A percentile compares a stretch with the other conserved stretches of the same genome.
Conservation (phyloP, 2,888 invertebrate genomes). For the Alentia gelatinosa region DNA sequence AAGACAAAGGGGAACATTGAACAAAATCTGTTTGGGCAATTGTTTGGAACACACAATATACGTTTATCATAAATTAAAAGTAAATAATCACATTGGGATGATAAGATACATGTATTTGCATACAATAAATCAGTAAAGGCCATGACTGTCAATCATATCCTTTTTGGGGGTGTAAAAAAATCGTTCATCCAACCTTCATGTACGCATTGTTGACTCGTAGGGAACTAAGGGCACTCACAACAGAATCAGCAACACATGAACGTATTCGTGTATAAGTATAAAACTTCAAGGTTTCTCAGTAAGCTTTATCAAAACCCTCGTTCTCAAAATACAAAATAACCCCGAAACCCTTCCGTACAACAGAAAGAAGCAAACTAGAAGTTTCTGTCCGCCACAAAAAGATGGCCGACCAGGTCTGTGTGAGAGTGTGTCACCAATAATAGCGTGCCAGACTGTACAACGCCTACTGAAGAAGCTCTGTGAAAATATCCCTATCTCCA, state of each 20-base stretch:
- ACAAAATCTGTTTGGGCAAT: constrained; percentile 12
- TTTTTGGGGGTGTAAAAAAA: not conserved
- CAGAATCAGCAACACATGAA: not conserved
- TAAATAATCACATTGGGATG: not conserved
- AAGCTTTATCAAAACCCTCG: not conserved
- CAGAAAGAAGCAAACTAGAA: not conserved
- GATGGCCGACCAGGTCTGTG: too few species aligned
- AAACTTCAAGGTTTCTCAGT: constrained; percentile 20
- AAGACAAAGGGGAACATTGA: not conserved
- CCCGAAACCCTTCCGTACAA: not conserved
- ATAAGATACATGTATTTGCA: not conserved
- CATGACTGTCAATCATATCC: not conserved
- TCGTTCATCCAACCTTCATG: not conserved
- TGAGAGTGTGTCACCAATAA: not conserved
- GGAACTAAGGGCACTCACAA: not conserved
- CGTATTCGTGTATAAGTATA: not conserved
- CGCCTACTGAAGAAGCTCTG: not conserved
- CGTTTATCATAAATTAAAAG: constrained; percentile 7
- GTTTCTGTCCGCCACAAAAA: not conserved
- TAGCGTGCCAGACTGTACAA: not conserved
- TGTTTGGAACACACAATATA: not conserved
- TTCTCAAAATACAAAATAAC: not conserved
- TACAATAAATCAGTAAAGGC: not conserved
- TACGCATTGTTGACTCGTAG: not conserved
- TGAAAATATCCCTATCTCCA: not conserved